phyloP scores from a whole-genome alignment of 2,797 vertebrate genomes.

The Urophycis tenuis region DNA sequence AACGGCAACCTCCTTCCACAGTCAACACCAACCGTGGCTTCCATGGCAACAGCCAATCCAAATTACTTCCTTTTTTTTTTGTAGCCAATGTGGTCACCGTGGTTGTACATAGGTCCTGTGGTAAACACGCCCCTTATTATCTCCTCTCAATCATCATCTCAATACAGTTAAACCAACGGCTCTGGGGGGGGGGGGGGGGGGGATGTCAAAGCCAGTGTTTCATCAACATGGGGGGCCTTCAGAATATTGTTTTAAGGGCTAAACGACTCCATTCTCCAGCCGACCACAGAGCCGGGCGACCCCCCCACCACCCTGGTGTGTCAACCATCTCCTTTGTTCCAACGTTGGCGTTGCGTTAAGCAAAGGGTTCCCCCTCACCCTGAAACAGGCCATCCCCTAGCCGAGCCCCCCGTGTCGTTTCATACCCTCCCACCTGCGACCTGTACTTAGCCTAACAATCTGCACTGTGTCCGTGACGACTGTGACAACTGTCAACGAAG shows the following conservation, averaged over 20 bases:
- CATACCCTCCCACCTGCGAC: constrained; percentile 40
- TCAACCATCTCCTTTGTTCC: constrained; percentile 41
- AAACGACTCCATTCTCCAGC: constrained; percentile 44
- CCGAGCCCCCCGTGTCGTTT: constrained; percentile 53
- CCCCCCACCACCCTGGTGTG: constrained; percentile 38
- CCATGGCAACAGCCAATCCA: constrained; percentile 48
- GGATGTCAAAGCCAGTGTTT: constrained; percentile 34
- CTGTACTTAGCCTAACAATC: constrained; percentile 45
- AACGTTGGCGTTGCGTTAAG: constrained; percentile 44
- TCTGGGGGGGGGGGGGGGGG: constrained; percentile 1
- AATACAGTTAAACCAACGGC: neutral
- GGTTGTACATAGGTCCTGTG: constrained; percentile 56
- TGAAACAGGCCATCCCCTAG: constrained; percentile 39
- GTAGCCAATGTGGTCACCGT: constrained; percentile 55
- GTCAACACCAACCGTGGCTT: constrained; percentile 56
- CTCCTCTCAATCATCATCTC: too few species aligned
- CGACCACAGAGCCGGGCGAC: constrained; percentile 11
- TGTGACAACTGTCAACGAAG: constrained; percentile 64
- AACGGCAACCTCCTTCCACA: constrained; percentile 35
- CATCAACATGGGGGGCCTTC: constrained; percentile 47
- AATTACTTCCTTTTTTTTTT: constrained; percentile 26
- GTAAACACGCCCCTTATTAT: neutral
- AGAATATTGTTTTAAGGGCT: constrained; percentile 69
- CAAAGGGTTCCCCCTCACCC: constrained; percentile 29
- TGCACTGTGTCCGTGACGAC: constrained; percentile 72